Conservation (phyloP, 2,888 invertebrate genomes). For the Acholoe squamosa region DNA sequence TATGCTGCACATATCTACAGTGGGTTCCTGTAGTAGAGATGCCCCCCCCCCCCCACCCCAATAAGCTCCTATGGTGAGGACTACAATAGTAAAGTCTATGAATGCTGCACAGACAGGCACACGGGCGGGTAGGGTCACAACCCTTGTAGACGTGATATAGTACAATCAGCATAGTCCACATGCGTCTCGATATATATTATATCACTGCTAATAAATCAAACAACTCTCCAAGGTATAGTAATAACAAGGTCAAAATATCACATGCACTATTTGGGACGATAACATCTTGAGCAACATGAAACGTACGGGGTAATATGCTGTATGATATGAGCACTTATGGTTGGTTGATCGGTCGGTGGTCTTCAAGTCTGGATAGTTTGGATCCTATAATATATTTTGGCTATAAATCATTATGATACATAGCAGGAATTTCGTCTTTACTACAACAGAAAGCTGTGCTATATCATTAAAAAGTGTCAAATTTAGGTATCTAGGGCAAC, state of each 20-base stretch:
- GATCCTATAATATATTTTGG: not conserved
- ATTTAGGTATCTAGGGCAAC: not conserved
- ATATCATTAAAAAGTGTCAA: not conserved
- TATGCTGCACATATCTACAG: not conserved
- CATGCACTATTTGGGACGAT: slow-evolving; percentile 59
- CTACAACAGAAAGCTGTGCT: slow-evolving; percentile 7
- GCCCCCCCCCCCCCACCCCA: too few relatives aligned
- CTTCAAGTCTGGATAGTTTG: slow-evolving; percentile 5
- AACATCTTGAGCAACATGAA: slow-evolving; percentile 56
- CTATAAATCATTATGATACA: not conserved
- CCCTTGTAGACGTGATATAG: not conserved
- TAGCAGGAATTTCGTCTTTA: not conserved
- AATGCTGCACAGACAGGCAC: slow-evolving; percentile 50
- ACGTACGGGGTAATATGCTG: slow-evolving; percentile 14
- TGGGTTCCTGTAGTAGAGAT: not conserved
- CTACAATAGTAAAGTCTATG: slow-evolving; percentile 34
- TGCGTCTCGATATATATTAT: not conserved
- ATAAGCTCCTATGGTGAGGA: not conserved
- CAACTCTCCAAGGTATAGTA: slow-evolving; percentile 14
- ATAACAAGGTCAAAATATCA: slow-evolving; percentile 52
- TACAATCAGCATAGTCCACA: slow-evolving; percentile 49
- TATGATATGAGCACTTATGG: slow-evolving; percentile 56
- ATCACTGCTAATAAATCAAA: slow-evolving; percentile 40
- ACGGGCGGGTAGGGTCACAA: slow-evolving; percentile 10
- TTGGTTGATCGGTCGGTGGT: slow-evolving; percentile 31